Conservation (phyloP, 2,888 invertebrate species). For the Amphimallon solstitiale region DNA sequence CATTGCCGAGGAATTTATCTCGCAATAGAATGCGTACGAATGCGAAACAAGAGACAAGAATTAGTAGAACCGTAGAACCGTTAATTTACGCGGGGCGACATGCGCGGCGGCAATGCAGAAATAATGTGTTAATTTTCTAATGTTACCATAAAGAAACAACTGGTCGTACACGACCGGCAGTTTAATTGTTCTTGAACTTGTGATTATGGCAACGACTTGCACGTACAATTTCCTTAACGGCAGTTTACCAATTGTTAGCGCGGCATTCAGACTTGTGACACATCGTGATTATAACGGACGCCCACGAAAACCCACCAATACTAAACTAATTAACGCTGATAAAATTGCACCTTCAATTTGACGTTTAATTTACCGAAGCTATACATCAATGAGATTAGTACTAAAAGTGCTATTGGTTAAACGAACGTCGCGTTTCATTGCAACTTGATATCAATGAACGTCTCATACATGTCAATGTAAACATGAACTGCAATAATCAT, state of each 20-base stretch:
- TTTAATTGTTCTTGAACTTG: no score
- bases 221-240: not conserved
- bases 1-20: no score
- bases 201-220: not conserved
- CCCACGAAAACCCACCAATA: conserved; percentile 47
- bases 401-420: no score
- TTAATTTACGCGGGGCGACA: conserved; percentile 19
- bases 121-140: conserved; percentile 30
- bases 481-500: no score
- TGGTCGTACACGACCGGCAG: not conserved
- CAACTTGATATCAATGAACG: no score
- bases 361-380: conserved; percentile 47
- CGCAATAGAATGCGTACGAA: no score
- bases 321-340: conserved; percentile 51
- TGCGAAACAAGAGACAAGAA: not conserved
- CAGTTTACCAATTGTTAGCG: no score
- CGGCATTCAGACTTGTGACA: conserved; percentile 38
- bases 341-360: conserved; percentile 48
- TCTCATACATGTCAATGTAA: no score
- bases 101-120: conserved; percentile 6
- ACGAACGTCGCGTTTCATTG: no score
- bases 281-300: conserved; percentile 45
- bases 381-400: no score
- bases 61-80: conserved; percentile 25
- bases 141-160: conserved; percentile 25